Conservation (phyloP, 1,140 invertebrate species). For the Brachionus koreanus region DNA sequence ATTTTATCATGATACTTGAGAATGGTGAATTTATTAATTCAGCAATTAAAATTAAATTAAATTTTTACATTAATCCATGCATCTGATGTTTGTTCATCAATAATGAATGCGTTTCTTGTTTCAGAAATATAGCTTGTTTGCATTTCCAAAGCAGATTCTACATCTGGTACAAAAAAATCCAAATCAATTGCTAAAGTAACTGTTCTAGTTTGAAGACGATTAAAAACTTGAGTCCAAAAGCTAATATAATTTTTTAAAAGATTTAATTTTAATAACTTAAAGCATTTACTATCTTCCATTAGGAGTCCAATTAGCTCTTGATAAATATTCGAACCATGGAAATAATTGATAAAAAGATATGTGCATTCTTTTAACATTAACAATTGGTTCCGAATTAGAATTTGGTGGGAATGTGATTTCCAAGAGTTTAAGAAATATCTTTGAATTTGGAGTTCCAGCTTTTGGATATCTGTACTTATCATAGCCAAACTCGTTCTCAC, state of each 20-base stretch:
- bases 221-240: conserved; percentile 81
- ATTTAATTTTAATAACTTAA: neutral
- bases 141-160: conserved; percentile 47
- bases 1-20: conserved; percentile 75
- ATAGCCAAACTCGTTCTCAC: conserved; percentile 70
- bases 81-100: conserved; percentile 67
- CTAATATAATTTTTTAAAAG: conserved; percentile 58
- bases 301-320: conserved; percentile 85
- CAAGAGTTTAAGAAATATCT: conserved; percentile 78
- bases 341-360: conserved; percentile 63
- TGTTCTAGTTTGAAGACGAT: conserved; percentile 76
- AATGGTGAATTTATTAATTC: neutral
- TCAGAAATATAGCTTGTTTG: conserved; percentile 44
- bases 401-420: conserved; percentile 67
- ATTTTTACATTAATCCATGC: conserved; percentile 77
- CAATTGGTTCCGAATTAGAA: conserved; percentile 44
- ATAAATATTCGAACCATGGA: conserved; percentile 87
- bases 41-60: neutral
- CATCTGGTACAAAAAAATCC: conserved; percentile 47
- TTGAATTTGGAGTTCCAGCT: conserved; percentile 82
- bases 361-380: conserved; percentile 48
- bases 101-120: conserved; percentile 44
- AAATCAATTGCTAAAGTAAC: conserved; percentile 63
- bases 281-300: conserved; percentile 74
- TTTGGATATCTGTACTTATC: conserved; percentile 88